Base-by-base conservation (phyloP, 2,113 vertebrate genomes). In the Oostethus manadensis region DNA sequence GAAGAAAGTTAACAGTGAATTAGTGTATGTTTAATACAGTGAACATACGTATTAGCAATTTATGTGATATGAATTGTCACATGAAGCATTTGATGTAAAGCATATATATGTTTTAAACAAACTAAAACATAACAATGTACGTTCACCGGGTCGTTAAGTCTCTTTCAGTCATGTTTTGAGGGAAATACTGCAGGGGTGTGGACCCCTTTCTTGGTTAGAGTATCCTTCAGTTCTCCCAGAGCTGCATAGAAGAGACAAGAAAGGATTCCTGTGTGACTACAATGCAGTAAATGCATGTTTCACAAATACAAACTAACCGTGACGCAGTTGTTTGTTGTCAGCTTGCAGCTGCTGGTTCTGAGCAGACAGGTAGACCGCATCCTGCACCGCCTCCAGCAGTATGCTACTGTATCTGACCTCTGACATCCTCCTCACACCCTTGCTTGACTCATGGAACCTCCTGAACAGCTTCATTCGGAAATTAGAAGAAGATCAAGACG, bases 301-400 rank as follows among this genome's bases (percentile, higher is more conserved):
- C 14, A 29, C 33, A 38, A 38, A 50, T 1, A 22, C 10, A 18
- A n/a, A n/a, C 29, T n/a, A 29, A 73, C 84, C 79, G 56, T 69
- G 51, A 0, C 53, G 51, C 3, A 91, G 58, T 11, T 70, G 76
- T 58, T 65, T 58, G 26, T 87, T 90, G 60, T 87, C 73, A 0
- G 70, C 78, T 68, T 62, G 86, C 43, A 93, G 87, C 55, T 82
- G 84, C 82, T 89, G 92, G 74, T 89, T 93, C 67, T 87, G 83
- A 0, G 78, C 54, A 0, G 92, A 89, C n/a, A 94, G 83, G 48
- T 86, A 64, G 43, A 81, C 56, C 0, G 87, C 71, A 0, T 94
- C 94, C 78, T 70, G 85, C 26, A 94, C 90, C 18, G 87, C 64
- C 40, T 90, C 86, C 54, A 88, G 85, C 66, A 94, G 81, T 66